A percentile compares a stretch with the other conserved stretches of the same genome.
Conservation (phyloP, 1,140 invertebrate species). For the Zeugodacus cucurbitae region DNA sequence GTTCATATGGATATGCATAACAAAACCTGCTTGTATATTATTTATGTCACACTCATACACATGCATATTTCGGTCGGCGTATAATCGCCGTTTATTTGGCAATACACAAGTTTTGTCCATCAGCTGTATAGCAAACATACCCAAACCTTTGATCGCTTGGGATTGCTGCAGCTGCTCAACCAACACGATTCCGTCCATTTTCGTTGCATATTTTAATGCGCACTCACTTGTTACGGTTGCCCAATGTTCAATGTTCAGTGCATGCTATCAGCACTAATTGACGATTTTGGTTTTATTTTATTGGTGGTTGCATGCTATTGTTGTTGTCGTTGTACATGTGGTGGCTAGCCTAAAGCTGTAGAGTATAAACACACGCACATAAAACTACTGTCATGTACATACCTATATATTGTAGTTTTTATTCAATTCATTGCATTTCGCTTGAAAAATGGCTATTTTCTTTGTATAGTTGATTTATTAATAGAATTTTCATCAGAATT, state of each 20-base stretch:
- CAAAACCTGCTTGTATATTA: neutral
- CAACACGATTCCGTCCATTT: constrained; percentile 23
- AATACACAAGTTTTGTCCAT: neutral
- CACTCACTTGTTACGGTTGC: neutral
- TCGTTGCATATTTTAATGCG: constrained; percentile 21
- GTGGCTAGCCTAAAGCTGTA: neutral
- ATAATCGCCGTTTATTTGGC: neutral
- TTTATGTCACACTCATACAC: neutral
- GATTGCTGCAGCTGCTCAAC: constrained; percentile 18
- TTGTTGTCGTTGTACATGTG: neutral
- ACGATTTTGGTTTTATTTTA: neutral
- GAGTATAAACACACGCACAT: neutral
- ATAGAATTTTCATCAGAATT: neutral
- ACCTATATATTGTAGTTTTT: neutral
- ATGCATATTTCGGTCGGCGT: neutral
- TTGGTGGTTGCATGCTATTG: neutral
- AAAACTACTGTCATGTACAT: neutral
- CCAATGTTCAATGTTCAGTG: neutral
- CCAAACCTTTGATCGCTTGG: neutral
- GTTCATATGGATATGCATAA: neutral
- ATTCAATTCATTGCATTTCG: neutral
- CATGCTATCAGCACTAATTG: constrained; percentile 25
- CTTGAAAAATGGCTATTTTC: neutral
- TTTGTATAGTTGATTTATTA: neutral
- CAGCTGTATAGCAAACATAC: neutral